Conservation (phyloP, 2,888 invertebrate genomes). For the Amorpha juglandis region DNA sequence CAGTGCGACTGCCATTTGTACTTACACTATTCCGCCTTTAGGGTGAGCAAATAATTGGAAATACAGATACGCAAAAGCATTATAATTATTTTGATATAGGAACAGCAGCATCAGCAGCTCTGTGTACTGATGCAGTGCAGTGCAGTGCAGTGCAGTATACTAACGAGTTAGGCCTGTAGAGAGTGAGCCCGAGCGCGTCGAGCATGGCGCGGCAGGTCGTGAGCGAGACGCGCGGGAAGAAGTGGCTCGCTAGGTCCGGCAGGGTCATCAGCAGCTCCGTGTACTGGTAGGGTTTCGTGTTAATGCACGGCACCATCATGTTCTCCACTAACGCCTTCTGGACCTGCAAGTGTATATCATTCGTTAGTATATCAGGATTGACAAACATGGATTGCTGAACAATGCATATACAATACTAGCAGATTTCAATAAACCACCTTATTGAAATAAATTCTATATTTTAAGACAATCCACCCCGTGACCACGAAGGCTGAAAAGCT, state of each 20-base stretch:
- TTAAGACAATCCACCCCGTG: too few relatives aligned
- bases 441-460: neutral
- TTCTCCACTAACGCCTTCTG: constrained; percentile 92
- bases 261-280: constrained; percentile 92
- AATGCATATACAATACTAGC: too few relatives aligned
- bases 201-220: constrained; percentile 91
- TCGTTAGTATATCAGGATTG: neutral
- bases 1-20: too few relatives aligned
- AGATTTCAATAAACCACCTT: too few relatives aligned
- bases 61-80: too few relatives aligned
- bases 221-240: constrained; percentile 90
- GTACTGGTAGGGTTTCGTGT: constrained; percentile 93
- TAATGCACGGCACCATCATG: constrained; percentile 93
- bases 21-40: too few relatives aligned
- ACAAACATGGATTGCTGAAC: too few relatives aligned
- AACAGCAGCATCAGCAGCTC: too few relatives aligned
- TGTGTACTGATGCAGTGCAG: constrained; percentile 75
- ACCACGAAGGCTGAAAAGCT: too few relatives aligned
- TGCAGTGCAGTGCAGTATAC: constrained; percentile 53
- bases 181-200: constrained; percentile 90
- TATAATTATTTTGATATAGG: constrained; percentile 29
- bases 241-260: constrained; percentile 91
- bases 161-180: constrained; percentile 93
- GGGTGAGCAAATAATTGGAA: too few relatives aligned
- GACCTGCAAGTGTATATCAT: constrained; percentile 73